Base-by-base conservation (phyloP, 92 coral and sea anemone genomes). In the Epizoanthus scotinus region DNA sequence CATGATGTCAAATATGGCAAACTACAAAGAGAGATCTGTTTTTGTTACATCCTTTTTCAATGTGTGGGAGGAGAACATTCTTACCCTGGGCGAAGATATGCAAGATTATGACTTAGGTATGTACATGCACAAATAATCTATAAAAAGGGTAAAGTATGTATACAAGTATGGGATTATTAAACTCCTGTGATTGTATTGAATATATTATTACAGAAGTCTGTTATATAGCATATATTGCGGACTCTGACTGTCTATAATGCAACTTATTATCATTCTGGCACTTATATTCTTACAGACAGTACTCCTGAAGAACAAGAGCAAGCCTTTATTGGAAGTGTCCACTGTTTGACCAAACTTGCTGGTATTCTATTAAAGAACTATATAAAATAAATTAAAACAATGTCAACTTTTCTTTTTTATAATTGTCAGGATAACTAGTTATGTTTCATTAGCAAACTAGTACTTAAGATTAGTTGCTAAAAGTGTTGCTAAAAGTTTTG, bases 21-120 rank as follows among this genome's bases (percentile, higher is more conserved):
- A 92, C 56, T 82, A 81, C 77, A 96, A 91, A 84, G 92, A 96
- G 67, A 90, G 87, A 63, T 73, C 82, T 0, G 66, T 93, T 55
- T 86, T 96, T 71, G 81, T 89, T 15, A 61, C 88, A 78, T 87
- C 99, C 13, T 80, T 96, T 58, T 93, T 96, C 73, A 94, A 96
- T 55, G 94, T 96, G 20, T 96, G 99, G 99, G 99, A 96, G 64
- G 99, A 96, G 78, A 93, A 94, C 63, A 87, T 96, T 31, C 87
- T 96, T 31, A 86, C 92, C 61, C 92, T 96, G 28, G 85, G 87
- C 65, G 99, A 96, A 44, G 99, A 90, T 27, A 73, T 91, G 72
- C 96, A 90, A 22, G 92, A 87, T 6, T 34, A 34, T 36, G 91
- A 87, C 75, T 52, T 85, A 78, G 92, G 98, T 94, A 83, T 52